Base-by-base conservation (phyloP, 2,888 invertebrate species). In the Scrobipalpa atriplicella region DNA sequence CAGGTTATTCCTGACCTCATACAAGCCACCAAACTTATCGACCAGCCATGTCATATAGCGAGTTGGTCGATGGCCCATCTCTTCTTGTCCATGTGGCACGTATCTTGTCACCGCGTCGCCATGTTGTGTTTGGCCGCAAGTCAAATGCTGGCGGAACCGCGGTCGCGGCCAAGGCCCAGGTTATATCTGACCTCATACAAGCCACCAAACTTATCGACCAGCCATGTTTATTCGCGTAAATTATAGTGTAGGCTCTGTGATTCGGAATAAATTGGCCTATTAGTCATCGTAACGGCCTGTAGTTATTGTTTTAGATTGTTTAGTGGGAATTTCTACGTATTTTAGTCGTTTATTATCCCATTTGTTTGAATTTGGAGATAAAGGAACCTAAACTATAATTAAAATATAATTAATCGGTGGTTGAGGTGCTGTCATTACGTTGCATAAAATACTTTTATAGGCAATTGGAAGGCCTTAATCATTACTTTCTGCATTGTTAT, bases 121-220 rank as follows among this genome's bases (percentile, higher is more conserved):
- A 65, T 74, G 70, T 72, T 77, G 67, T 73, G 74, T 81, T 87
- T 86, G 85, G 85, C 83, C 73, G 69, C 71, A 75, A 78, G 76
- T 86, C 83, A 84, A 84, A 72, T 73, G 72, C 71, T 72, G 70
- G 68, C 75, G 78, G 77, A 81, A 79, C 68, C 64, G 54, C 52
- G 52, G 19, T 72, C 71, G 73, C 73, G 77, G 79, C 80, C 82
- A 82, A 81, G 83, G 80, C 74, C 81, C 54, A 11, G 74, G 64
- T 73, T 80, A 76, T 76, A 80, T 75, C 74, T 71, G 76, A 78
- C 71, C 69, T 72, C 73, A 77, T 75, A 72, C 69, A 60, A 69
- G 67, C 68, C 70, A 69, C 66, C 63, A 66, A 16, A 43, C 64
- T 61, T 68, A 68, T 66, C 66, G 62, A 68, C 56, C 68, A 10